A percentile compares a stretch with the other conserved stretches of the same genome.
Conservation (phyloP, 1,140 invertebrate genomes). For the Pteromalus puparum region DNA sequence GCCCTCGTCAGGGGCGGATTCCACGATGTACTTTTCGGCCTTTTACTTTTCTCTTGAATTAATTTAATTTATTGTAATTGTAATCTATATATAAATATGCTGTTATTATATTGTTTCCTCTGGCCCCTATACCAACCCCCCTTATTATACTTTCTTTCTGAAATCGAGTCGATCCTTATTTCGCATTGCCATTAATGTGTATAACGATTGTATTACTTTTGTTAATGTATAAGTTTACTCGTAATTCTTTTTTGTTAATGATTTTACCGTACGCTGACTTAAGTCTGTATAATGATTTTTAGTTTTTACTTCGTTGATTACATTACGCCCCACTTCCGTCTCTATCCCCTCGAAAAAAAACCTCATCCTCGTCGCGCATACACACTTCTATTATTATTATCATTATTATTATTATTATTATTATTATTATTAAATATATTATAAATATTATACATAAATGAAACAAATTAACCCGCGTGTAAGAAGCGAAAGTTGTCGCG, state of each 20-base stretch:
- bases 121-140: neutral
- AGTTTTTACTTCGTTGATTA: conserved; percentile 44
- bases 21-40: conserved; percentile 44
- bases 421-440: neutral
- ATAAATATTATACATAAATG: conserved; percentile 33
- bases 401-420: too few species aligned
- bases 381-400: conserved; percentile 39
- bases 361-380: conserved; percentile 11
- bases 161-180: neutral
- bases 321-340: neutral
- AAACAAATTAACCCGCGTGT: conserved; percentile 31
- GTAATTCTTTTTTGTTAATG: conserved; percentile 47
- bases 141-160: neutral
- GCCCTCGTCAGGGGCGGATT: conserved; percentile 19
- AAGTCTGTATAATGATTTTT: conserved; percentile 40
- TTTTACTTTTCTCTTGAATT: conserved; percentile 41
- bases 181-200: neutral
- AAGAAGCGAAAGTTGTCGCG: conserved; percentile 29
- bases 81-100: neutral
- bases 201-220: conserved; percentile 35
- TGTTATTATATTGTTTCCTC: conserved; percentile 23
- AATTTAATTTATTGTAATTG: conserved; percentile 30
- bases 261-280: conserved; percentile 42
- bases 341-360: neutral
- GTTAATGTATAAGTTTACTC: conserved; percentile 22